Conservation (phyloP, 1,140 invertebrate species). For the Augochlora pura region DNA sequence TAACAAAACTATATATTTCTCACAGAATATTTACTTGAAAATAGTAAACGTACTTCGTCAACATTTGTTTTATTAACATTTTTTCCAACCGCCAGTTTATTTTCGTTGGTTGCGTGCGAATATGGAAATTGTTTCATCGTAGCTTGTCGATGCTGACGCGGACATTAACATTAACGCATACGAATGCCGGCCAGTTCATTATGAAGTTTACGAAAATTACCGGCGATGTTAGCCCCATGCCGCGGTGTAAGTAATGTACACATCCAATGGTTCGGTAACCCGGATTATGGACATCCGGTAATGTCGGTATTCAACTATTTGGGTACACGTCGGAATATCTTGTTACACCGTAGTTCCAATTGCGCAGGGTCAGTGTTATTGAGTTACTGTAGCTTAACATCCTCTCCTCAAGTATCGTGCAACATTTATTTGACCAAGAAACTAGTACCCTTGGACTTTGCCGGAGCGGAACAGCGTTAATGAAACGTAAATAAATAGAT, state of each 20-base stretch:
- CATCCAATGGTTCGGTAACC: conserved; percentile 43
- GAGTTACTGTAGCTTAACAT: conserved; percentile 29
- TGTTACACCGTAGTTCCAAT: conserved; percentile 46
- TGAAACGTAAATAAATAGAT: neutral
- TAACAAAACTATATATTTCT: too few species aligned
- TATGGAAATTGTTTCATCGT: conserved; percentile 10
- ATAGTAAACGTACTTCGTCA: neutral
- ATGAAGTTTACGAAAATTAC: conserved; percentile 46
- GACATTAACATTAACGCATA: neutral
- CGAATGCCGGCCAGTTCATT: conserved; percentile 5
- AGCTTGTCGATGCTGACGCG: neutral
- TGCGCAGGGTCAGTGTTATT: conserved; percentile 29
- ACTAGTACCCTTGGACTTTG: neutral
- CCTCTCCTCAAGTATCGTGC: conserved; percentile 19
- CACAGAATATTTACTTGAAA: neutral
- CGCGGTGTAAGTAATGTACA: conserved; percentile 27
- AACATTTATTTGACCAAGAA: neutral
- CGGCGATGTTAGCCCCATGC: conserved; percentile 8
- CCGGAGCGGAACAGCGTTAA: neutral
- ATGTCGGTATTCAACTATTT: conserved; percentile 41
- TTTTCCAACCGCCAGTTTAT: neutral
- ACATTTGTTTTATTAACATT: neutral
- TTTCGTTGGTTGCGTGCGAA: neutral
- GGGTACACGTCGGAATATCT: conserved; percentile 45
- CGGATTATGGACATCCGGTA: conserved; percentile 42